Base-by-base conservation (phyloP, 2,113 vertebrate genomes). In the Heterocephalus glaber region DNA sequence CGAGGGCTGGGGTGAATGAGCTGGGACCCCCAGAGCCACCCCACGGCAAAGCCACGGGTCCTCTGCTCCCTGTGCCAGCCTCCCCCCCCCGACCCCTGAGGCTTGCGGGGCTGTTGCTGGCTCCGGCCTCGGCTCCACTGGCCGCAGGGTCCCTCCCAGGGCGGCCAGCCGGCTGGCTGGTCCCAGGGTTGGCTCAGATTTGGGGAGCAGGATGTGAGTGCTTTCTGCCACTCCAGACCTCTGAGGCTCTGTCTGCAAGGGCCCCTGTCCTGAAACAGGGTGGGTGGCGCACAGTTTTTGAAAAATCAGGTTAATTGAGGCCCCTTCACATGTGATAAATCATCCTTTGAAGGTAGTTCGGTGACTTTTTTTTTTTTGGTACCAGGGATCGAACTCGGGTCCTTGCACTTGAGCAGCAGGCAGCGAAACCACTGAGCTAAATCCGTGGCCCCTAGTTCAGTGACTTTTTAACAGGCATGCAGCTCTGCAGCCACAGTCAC, bases 271-370 rank as follows among this genome's bases (percentile, higher is more conserved):
- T 17, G 5, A 7, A 26, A 38, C 19, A n/a, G 49, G 33, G 11
- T 63, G 20, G 41, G 44, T 0, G 2, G 56, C 33, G 19, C 41
- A 8, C 6, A 1, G 35, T 38, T 47, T 47, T 4, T 5, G 3
- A 52, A 44, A 80, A 77, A 41, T 47, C 65, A 87, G 35, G 28
- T 81, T 20, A 81, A 13, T 17, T 16, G 2, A 47, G 54, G 13
- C 11, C n/a, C 1, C 2, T 0, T 52, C 9, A 47, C 41, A 1
- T 8, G 7, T 16, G 7, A 2, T 35, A 24, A 91, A 60, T 3
- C 4, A 22, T 28, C 65, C 24, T 26, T n/a, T 35, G 1, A 5
- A 22, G 3, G 28, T 11, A 11, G 16, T 10, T 17, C 4, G 35
- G 17, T 66, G 70, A 41, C 16, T 33, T 90, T 52, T 6, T 13